Percentiles rank a stretch among this genome's conserved stretches.
These are phyloP conservation scores for Lucilia cuprina DNA, from an alignment of 1,140 invertebrate genomes.

Conservation along the genomic window DNA sequence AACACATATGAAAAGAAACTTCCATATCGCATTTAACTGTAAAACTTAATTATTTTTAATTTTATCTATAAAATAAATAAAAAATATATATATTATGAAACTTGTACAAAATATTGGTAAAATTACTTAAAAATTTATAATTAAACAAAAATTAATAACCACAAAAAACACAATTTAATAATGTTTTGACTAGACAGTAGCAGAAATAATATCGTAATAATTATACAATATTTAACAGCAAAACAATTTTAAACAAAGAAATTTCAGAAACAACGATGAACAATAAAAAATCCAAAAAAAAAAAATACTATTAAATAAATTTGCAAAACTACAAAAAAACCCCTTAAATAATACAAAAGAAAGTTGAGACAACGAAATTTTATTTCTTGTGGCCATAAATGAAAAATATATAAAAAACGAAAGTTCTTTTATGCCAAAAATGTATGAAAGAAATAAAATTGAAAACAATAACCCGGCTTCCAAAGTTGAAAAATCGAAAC, in stretches of 20 bases:
- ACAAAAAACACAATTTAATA: neutral
- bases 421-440: slow-evolving; percentile 27
- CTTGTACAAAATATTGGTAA: neutral
- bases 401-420: neutral
- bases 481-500: neutral
- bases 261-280: slow-evolving; percentile 3
- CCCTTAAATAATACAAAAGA: neutral
- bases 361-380: slow-evolving; percentile 20
- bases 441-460: neutral
- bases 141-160: neutral
- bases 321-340: neutral
- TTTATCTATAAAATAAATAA: slow-evolving; percentile 4
- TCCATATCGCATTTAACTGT: slow-evolving; percentile 24
- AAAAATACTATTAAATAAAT: neutral
- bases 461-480: neutral
- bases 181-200: neutral
- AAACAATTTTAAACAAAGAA: neutral
- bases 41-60: neutral
- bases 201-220: neutral
- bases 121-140: neutral
- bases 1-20: slow-evolving; percentile 21
- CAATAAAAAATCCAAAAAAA: slow-evolving; percentile 17
- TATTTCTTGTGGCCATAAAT: neutral
- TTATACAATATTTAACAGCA: neutral
- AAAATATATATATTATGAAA: slow-evolving; percentile 9